Percentiles rank a stretch among this genome's conserved stretches.
Conservation (phyloP, 2,888 invertebrate species). For the Phytoseiulus persimilis region DNA sequence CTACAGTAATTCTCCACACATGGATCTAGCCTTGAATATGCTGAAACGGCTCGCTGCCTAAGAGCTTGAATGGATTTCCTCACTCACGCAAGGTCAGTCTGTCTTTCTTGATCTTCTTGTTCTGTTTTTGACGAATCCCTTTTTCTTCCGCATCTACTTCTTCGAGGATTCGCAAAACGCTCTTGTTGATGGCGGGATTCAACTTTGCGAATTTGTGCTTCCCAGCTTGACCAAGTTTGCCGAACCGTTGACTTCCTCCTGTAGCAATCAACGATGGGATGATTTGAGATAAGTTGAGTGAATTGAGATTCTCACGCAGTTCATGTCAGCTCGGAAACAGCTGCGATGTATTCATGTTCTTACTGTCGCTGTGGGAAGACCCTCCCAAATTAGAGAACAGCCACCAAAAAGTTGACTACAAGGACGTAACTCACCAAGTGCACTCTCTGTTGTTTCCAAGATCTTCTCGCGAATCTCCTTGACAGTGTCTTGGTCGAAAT, state of each 20-base stretch:
- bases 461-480: conserved; percentile 42
- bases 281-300: not conserved
- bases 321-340: not conserved
- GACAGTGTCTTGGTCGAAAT: conserved; percentile 44
- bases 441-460: conserved; percentile 41
- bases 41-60: too few relatives aligned
- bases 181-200: conserved; percentile 26
- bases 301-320: not conserved
- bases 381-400: not conserved
- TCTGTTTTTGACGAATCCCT: conserved; percentile 6
- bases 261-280: not conserved
- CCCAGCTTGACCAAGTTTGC: conserved; percentile 23
- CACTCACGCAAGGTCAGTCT: not conserved
- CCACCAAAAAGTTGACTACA: conserved; percentile 8
- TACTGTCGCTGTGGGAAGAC: too few relatives aligned
- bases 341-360: too few relatives aligned
- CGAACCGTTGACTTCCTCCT: not conserved
- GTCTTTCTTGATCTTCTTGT: conserved; percentile 27
- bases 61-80: not conserved
- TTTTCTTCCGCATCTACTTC: conserved; percentile 14
- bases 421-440: not conserved
- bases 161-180: conserved; percentile 1
- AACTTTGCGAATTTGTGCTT: conserved; percentile 27
- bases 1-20: too few relatives aligned
- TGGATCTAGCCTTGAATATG: too few relatives aligned